Base-by-base conservation (phyloP, 2,113 vertebrate species). In the Gavialis gangeticus region DNA sequence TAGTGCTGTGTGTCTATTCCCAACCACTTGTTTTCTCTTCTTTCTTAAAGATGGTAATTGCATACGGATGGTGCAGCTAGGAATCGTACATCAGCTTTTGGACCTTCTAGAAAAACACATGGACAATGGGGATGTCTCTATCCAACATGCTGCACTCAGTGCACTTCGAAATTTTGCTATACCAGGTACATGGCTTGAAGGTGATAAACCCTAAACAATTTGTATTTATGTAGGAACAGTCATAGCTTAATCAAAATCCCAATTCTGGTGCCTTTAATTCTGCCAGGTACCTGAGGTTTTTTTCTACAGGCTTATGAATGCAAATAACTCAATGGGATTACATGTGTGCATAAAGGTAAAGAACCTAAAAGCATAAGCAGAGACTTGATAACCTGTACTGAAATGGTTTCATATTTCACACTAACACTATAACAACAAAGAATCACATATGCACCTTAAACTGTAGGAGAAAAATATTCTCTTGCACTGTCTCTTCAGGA, bases 131-230 rank as follows among this genome's bases (percentile, higher is more conserved):
- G 98, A 99, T 1, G 95, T 98, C 59, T 98, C 98, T 6, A 98
- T 99, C 12, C 98, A 99, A 79, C 98, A 99, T 1, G 98, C 99
- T 4, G 99, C 98, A 9, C 98, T 99, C 83, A 98, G 99, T 37
- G 99, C 99, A 0, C 98, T 99, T 75, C 97, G 98, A 90, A 99
- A 98, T 94, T 98, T 99, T 5, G 98, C 99, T 30, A 97, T 99
- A 73, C 98, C 99, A 88, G 98, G 99, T 99, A 93, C 34, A 46
- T 22, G 60, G 19, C 0, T 28, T 25, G 15, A 9, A 11, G 12
- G 56, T 15, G n/a, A 28, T 0, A 11, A 2, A 10, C 28, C 7
- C 28, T 84, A 27, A 12, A 59, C 18, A 37, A 71, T 34, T 69
- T 24, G 69, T 37, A 17, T 46, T 13, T 37, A 73, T 73, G 69